Evolutionary conservation across 2,888 invertebrate species (phyloP).

Genomic region (Orthosia cruda): DNA sequence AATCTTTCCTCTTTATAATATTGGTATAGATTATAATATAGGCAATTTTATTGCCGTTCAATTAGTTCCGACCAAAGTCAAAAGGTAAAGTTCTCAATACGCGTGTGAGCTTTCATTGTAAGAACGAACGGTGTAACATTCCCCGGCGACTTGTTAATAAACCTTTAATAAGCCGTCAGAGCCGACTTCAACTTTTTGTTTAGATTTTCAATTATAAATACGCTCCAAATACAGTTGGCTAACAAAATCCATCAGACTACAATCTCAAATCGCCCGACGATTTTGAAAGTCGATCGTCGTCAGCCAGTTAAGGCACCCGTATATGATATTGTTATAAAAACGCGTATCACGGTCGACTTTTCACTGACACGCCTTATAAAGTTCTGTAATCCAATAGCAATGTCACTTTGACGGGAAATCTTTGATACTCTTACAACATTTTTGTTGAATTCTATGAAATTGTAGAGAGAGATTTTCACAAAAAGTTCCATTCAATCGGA

Average conservation of each 20-base stretch:
- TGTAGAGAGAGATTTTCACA: conserved; percentile 60
- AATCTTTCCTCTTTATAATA: too few relatives aligned
- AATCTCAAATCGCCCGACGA: conserved; percentile 66
- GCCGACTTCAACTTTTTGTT: conserved; percentile 53
- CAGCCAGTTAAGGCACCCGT: conserved; percentile 84
- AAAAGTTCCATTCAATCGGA: conserved; percentile 45
- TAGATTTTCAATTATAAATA: conserved; percentile 64
- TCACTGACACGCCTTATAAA: conserved; percentile 86
- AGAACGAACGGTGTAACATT: conserved; percentile 57
- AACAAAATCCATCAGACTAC: conserved; percentile 62
- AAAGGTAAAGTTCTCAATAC: conserved; percentile 13
- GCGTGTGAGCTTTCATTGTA: conserved; percentile 49
- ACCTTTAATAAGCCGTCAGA: conserved; percentile 56
- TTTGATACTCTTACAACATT: conserved; percentile 67
- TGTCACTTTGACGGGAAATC: conserved; percentile 83
- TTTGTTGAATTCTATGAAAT: conserved; percentile 65
- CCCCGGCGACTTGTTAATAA: conserved; percentile 58
- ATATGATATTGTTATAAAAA: conserved; percentile 88
- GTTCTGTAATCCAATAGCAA: conserved; percentile 80
- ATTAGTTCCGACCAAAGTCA: neutral
- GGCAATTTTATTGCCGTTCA: too few relatives aligned
- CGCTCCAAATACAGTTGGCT: conserved; percentile 62
- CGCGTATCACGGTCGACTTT: conserved; percentile 81
- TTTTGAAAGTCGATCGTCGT: conserved; percentile 83
- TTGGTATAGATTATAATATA: too few relatives aligned